Base-by-base conservation (phyloP, 2,113 vertebrate genomes). In the Colossoma macropomum region DNA sequence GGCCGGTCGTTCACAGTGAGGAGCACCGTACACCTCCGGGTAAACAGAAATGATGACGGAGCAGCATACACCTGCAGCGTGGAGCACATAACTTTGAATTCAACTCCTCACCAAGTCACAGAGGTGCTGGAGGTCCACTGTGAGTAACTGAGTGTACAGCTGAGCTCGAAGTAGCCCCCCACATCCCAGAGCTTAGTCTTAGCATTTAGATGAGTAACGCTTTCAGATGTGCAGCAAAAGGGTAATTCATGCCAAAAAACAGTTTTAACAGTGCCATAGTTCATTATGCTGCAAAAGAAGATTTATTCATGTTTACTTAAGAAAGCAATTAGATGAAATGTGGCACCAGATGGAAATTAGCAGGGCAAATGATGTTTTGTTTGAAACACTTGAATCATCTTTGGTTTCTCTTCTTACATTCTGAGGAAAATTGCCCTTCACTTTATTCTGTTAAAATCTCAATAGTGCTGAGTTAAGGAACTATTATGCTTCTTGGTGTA, bases 81-180 rank as follows among this genome's bases (percentile, higher is more conserved):
- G 86, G 97, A 99, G 87, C 98, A 99, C 0, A 95, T 96, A 81
- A 95, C 98, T 27, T 95, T 99, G 88, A 93, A 94, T 66, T 93
- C 96, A 32, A 95, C 94, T 79, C 96, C 97, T 54, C 96, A 98
- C 90, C 95, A 96, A 93, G 96, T 96, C 86, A 97, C 95, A 45
- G 97, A 99, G 92, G 96, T 98, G 88, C 95, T 99, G 95, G 96
- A 98, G 95, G 97, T 99, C 90, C 96, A 99, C 92, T 99, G 97
- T 99, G 95, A 98, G 97, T 97, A 93, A 60, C 75, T 56, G n/a
- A 15, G 21, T 16, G 15, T 9, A 27, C 25, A 65, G 56, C 66
- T 56, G 25, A 76, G 25, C 25, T 7, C 11, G 0, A 0, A n/a
- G 21, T 25, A n/a, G 56, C 23, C 56, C 50, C 56, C 21, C 23